Evolutionary conservation across 2,888 invertebrate genomes (phyloP).

Genomic region (Ellobium chinense): DNA sequence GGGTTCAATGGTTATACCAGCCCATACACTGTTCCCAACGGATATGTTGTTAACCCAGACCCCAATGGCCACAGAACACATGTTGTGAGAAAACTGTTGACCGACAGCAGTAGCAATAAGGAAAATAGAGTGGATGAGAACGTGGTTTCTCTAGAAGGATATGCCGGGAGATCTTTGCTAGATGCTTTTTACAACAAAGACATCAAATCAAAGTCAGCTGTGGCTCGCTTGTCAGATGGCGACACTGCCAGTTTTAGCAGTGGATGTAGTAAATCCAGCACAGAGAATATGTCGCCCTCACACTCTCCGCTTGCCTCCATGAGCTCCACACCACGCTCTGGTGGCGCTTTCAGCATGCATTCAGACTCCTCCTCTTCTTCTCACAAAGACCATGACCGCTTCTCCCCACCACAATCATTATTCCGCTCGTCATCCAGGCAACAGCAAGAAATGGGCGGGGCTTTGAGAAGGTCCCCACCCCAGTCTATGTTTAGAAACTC

Average conservation of each 20-base stretch:
- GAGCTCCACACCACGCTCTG: conserved; percentile 37
- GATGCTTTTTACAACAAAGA: conserved; percentile 47
- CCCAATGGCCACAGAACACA: not conserved
- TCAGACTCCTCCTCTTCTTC: conserved; percentile 29
- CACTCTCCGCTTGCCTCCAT: conserved; percentile 39
- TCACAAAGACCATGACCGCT: conserved; percentile 30
- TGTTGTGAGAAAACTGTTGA: conserved; percentile 11
- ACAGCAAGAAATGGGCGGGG: not conserved
- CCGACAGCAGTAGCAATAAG: conserved; percentile 29
- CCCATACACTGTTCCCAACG: conserved; percentile 26
- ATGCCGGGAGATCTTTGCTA: conserved; percentile 30
- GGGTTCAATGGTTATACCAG: conserved; percentile 8
- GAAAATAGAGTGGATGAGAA: conserved; percentile 25
- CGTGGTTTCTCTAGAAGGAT: conserved; percentile 34
- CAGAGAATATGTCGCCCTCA: conserved; percentile 36
- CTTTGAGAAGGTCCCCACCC: conserved; percentile 10
- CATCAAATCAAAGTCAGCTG: conserved; percentile 35
- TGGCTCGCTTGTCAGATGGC: conserved; percentile 41
- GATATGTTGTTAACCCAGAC: conserved; percentile 27
- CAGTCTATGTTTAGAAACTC: conserved; percentile 40
- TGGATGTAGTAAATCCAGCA: conserved; percentile 45
- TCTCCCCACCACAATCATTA: conserved; percentile 29
- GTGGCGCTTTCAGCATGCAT: conserved; percentile 26
- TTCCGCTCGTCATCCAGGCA: conserved; percentile 26
- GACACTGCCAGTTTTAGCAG: conserved; percentile 48